Percentiles rank a stretch among this genome's conserved stretches.
Evolutionary conservation across 2,797 vertebrate species (phyloP).

Genomic region (Clarias pachynema): DNA sequence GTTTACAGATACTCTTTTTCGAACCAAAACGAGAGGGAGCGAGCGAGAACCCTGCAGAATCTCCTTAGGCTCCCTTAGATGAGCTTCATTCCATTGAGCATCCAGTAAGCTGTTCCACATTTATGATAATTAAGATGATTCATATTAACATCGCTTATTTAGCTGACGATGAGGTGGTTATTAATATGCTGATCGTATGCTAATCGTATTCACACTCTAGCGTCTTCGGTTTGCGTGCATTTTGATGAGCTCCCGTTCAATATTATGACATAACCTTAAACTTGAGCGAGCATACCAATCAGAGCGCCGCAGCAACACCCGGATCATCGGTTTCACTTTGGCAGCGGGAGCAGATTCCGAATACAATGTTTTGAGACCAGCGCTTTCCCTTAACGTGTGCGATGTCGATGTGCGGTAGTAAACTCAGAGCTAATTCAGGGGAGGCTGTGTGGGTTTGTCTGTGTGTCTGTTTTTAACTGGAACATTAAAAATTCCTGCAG

Average conservation of each 20-base stretch:
- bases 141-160: slow-evolving; percentile 58
- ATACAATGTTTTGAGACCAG: neutral
- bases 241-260: slow-evolving; percentile 51
- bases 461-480: slow-evolving; percentile 17
- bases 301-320: neutral
- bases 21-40: neutral
- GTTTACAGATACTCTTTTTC: slow-evolving; percentile 14
- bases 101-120: slow-evolving; percentile 46
- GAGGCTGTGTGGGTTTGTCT: slow-evolving; percentile 10
- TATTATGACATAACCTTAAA: slow-evolving; percentile 41
- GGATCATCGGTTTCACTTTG: neutral
- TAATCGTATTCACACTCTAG: slow-evolving; percentile 44
- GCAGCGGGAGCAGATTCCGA: neutral
- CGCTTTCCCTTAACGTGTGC: neutral
- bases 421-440: slow-evolving; percentile 5
- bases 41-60: neutral
- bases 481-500: slow-evolving; percentile 24
- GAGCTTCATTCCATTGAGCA: slow-evolving; percentile 38
- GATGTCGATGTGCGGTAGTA: neutral
- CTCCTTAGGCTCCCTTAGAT: slow-evolving; percentile 35
- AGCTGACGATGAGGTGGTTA: slow-evolving; percentile 46
- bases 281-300: neutral
- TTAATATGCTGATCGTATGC: slow-evolving; percentile 44
- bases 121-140: slow-evolving; percentile 68
- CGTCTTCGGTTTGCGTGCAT: slow-evolving; percentile 17